Percentiles rank a stretch among this genome's conserved stretches.
phyloP scores from a whole-genome alignment of 2,888 invertebrate species.

The Volucella inanis region DNA sequence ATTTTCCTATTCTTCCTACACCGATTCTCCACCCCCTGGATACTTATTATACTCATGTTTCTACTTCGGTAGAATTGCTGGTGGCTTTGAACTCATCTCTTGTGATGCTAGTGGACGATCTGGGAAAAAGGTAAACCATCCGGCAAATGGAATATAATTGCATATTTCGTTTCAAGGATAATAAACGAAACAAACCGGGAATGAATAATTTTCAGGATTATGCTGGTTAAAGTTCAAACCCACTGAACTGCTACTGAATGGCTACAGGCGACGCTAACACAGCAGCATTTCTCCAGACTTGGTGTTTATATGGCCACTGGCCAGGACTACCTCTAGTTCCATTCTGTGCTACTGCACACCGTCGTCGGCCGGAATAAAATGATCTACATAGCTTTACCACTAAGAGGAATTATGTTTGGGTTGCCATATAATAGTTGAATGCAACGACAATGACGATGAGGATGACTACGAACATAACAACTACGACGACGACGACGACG shows the following conservation, averaged over 20 bases:
- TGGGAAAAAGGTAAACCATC: constrained; percentile 71
- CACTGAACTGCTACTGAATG: constrained; percentile 17
- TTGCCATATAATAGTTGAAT: constrained; percentile 47
- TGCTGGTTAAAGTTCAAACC: constrained; percentile 72
- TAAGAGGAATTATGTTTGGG: constrained; percentile 62
- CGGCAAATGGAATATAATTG: constrained; percentile 75
- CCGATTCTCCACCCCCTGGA: neutral
- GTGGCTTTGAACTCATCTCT: constrained; percentile 25
- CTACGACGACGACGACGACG: too few relatives aligned
- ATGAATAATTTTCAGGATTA: constrained; percentile 74
- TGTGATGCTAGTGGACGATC: constrained; percentile 24
- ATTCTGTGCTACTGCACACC: neutral
- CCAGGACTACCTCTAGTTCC: neutral
- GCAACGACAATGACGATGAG: too few relatives aligned
- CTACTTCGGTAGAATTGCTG: neutral
- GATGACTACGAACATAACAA: too few relatives aligned
- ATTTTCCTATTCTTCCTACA: constrained; percentile 18
- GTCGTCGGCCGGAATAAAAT: constrained; percentile 25
- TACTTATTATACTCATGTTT: too few relatives aligned
- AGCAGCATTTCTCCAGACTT: constrained; percentile 31
- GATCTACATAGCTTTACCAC: constrained; percentile 42
- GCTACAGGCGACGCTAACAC: neutral
- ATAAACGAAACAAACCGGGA: constrained; percentile 74
- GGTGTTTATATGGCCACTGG: constrained; percentile 37
- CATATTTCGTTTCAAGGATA: constrained; percentile 73